Conservation (phyloP, 2,797 vertebrate genomes). For the Clarias platycephalus region DNA sequence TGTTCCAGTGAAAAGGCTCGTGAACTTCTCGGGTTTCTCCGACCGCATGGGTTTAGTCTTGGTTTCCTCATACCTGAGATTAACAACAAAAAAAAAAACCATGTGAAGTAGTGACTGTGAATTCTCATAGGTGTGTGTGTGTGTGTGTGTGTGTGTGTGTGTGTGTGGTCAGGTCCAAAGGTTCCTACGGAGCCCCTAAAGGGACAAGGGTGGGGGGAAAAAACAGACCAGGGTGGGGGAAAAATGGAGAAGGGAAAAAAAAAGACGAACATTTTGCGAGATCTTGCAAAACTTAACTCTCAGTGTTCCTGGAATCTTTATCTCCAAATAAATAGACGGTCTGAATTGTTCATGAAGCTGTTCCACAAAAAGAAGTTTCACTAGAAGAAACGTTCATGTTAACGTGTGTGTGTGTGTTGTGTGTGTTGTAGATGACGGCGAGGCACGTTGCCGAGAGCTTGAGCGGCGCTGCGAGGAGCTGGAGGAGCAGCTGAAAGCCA, state of each 20-base stretch:
- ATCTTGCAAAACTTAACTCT: no score
- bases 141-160: constrained; percentile 1
- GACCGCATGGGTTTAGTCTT: no score
- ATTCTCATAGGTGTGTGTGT: background rate
- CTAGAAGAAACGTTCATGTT: background rate
- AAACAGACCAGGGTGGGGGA: no score
- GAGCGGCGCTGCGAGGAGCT: constrained; percentile 87
- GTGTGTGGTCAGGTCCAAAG: background rate
- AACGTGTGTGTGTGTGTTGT: background rate
- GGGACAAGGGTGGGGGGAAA: no score
- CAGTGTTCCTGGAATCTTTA: background rate
- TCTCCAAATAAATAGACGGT: background rate
- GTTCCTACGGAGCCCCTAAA: no score
- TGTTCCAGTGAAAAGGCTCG: background rate
- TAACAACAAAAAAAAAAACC: no score
- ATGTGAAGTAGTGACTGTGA: background rate
- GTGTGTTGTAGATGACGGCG: constrained; percentile 73
- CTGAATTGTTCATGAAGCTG: background rate
- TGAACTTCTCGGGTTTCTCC: no score
- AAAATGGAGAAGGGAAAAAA: no score
- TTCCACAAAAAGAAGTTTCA: background rate
- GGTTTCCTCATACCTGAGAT: background rate
- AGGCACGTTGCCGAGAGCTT: constrained; percentile 82
- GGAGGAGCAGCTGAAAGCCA: constrained; percentile 86
- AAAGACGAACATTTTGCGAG: no score